A percentile compares a stretch with the other conserved stretches of the same genome.
These are phyloP conservation scores for Lasioglossum villosulum DNA, from an alignment of 2,888 invertebrate genomes.

Conservation along the genomic window DNA sequence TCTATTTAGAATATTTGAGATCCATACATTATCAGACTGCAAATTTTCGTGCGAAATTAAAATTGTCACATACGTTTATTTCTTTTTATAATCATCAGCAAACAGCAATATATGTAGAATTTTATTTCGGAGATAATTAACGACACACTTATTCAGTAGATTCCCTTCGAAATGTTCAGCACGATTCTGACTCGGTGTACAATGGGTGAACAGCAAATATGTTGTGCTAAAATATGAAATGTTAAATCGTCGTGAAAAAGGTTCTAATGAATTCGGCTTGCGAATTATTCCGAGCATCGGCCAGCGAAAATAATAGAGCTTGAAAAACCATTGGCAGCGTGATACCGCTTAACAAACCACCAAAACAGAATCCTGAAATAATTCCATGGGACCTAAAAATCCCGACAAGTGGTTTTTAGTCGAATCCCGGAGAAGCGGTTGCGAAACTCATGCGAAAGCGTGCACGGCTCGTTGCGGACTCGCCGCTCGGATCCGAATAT, in stretches of 20 bases:
- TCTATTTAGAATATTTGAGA: neutral
- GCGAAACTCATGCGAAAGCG: conserved; percentile 20
- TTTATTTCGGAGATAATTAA: neutral
- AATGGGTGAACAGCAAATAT: neutral
- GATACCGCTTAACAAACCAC: neutral
- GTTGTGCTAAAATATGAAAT: neutral
- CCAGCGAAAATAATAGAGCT: neutral
- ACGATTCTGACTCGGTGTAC: neutral
- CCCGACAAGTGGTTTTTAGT: neutral
- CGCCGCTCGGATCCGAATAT: conserved; percentile 26
- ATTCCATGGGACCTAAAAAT: neutral
- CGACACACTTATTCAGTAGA: neutral
- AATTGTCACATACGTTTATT: too few species aligned
- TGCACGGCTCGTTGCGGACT: conserved; percentile 18
- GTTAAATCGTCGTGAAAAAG: neutral
- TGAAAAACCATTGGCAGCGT: neutral
- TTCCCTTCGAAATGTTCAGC: neutral
- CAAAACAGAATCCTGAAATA: neutral
- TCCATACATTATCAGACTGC: too few species aligned
- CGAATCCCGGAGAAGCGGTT: neutral
- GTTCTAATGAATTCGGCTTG: neutral
- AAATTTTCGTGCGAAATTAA: too few species aligned
- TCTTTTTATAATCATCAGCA: too few species aligned
- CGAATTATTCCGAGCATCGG: neutral
- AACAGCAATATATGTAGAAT: neutral